A percentile compares a stretch with the other conserved stretches of the same genome.
Conservation (phyloP, 2,888 invertebrate species). For the Rhamnusium bicolor region DNA sequence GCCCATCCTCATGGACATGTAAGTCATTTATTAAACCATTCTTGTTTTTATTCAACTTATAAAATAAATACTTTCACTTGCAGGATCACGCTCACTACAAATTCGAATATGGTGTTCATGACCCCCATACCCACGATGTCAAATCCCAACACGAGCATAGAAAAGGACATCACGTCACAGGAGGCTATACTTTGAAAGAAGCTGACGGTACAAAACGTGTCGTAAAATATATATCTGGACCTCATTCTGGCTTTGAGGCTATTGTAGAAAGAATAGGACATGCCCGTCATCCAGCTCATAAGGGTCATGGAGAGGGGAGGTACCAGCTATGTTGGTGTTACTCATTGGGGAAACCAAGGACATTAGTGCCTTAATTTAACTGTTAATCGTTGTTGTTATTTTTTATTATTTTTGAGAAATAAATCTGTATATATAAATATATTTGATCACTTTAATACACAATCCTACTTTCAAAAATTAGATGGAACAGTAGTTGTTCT, state of each 20-base stretch:
- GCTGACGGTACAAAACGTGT: slow-evolving; percentile 68
- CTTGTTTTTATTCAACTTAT: no score
- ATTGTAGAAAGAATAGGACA: slow-evolving; percentile 38
- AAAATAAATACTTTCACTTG: no score
- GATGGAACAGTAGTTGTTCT: no score
- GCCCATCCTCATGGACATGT: not conserved
- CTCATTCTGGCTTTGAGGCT: slow-evolving; percentile 56
- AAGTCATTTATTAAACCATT: no score
- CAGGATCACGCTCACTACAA: slow-evolving; percentile 60
- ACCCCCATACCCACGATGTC: slow-evolving; percentile 67
- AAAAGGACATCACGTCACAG: slow-evolving; percentile 66
- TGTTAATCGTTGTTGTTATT: not conserved
- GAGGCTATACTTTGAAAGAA: slow-evolving; percentile 65
- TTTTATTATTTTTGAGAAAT: not conserved
- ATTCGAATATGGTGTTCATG: slow-evolving; percentile 68
- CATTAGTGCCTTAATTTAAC: not conserved
- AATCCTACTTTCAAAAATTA: no score
- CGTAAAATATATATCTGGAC: slow-evolving; percentile 63
- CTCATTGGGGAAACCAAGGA: slow-evolving; percentile 21
- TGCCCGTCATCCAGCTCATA: slow-evolving; percentile 9
- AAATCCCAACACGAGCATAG: slow-evolving; percentile 67
- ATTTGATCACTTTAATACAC: not conserved
- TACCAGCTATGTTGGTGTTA: slow-evolving; percentile 27
- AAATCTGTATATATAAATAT: not conserved
- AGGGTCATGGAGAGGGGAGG: not conserved